Base-by-base conservation (phyloP, 2,797 vertebrate genomes). In the Otus scops region DNA sequence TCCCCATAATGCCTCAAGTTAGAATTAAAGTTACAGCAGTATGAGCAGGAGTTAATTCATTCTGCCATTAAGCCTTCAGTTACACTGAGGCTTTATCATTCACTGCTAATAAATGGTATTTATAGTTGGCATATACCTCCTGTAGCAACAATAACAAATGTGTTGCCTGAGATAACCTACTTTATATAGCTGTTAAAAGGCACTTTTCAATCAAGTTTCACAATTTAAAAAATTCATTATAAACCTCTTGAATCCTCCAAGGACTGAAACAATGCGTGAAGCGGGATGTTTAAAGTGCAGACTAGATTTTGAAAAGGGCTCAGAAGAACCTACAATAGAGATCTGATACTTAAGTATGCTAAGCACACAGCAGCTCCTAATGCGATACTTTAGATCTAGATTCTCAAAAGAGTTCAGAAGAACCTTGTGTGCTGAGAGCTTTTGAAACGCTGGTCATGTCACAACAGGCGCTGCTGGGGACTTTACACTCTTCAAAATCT, bases 91-190 rank as follows among this genome's bases (percentile, higher is more conserved):
- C 69, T 92, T 84, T 96, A 95, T 94, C 89, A 96, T 97, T 96
- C 69, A 65, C 94, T 96, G 80, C 89, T 96, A 94, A 97, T 95
- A 96, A 97, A 92, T 88, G 77, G 76, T 92, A 89, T 94, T 97
- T 97, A 97, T 87, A 92, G 87, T 89, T 94, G 96, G 94, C 61
- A 88, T 82, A 89, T 91, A 94, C 88, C 94, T 97, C 94, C 96
- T 95, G 93, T 96, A 96, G 96, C 94, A 97, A 97, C 85, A 97
- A 95, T 96, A 97, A 96, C 95, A 97, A 97, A 96, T 94, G 93
- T 95, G 93, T 95, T 93, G 56, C 84, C 88, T 93, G 90, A 96
- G 96, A 97, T 97, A 97, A 95, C 94, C 79, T 96, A 61, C 92
- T 97, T 97, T 95, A 96, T 97, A 57, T 77, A 75, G 92, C 91